These are phyloP conservation scores for Enhydra lutris DNA, from an alignment of 2,113 vertebrate species.

Conservation along the genomic window DNA sequence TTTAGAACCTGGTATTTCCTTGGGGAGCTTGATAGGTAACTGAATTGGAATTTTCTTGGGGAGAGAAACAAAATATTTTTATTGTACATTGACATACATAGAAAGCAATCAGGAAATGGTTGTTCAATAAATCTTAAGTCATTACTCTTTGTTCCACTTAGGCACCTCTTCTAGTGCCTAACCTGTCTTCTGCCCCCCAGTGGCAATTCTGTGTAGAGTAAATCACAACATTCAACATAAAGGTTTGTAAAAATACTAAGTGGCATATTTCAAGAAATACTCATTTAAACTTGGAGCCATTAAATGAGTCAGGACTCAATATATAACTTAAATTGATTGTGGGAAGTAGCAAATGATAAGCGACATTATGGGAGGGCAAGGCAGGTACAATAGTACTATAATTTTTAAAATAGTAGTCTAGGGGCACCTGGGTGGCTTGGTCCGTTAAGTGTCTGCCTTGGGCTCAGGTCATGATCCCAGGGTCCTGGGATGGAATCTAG, in stretches of 20 bases:
- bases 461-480: too few species aligned
- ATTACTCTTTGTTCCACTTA: background rate
- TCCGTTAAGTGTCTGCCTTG: too few species aligned
- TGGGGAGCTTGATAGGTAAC: background rate
- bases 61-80: background rate
- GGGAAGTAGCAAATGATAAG: background rate
- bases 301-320: background rate
- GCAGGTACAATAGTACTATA: background rate
- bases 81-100: background rate
- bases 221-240: background rate
- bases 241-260: background rate
- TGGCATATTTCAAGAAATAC: background rate
- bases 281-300: background rate
- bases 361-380: background rate
- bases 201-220: background rate
- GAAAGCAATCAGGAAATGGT: background rate
- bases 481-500: too few species aligned
- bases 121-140: background rate
- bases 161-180: background rate
- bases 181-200: background rate
- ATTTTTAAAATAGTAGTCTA: background rate
- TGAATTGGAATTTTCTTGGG: background rate
- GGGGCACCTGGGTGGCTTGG: too few species aligned
- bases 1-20: background rate
- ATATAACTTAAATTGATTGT: background rate